These are phyloP conservation scores for Saguinus imperator DNA, from an alignment of 2,113 vertebrate species.

Conservation along the genomic window DNA sequence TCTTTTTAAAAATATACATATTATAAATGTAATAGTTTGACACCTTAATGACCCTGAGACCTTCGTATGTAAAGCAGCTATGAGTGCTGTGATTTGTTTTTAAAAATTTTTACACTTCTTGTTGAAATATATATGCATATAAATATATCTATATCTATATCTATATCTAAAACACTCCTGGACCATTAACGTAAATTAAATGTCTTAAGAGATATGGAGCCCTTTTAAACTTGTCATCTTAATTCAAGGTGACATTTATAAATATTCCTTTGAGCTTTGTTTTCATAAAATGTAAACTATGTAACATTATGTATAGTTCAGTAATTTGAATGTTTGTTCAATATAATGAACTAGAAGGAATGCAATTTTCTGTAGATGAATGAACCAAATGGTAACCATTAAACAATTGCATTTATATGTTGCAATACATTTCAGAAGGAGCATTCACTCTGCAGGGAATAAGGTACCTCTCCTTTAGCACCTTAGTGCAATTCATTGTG, in stretches of 20 bases:
- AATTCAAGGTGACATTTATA: constrained; percentile 78
- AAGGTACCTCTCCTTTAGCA: constrained; percentile 81
- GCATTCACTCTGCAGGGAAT: constrained; percentile 80
- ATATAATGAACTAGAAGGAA: constrained; percentile 81
- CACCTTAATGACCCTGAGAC: constrained; percentile 67
- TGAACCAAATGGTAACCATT: constrained; percentile 79
- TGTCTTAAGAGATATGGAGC: constrained; percentile 79
- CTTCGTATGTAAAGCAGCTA: constrained; percentile 73
- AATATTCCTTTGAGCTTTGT: constrained; percentile 79
- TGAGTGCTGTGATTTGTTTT: constrained; percentile 81
- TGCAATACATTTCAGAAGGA: constrained; percentile 77
- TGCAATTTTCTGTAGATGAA: constrained; percentile 83
- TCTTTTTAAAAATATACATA: constrained; percentile 72
- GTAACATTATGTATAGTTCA: constrained; percentile 84
- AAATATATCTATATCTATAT: constrained; percentile 79
- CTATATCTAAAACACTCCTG: constrained; percentile 77
- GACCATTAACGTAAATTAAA: constrained; percentile 78
- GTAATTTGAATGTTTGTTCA: constrained; percentile 83
- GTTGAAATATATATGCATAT: constrained; percentile 81
- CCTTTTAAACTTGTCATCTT: constrained; percentile 71
- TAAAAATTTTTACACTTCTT: constrained; percentile 80
- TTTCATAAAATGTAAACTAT: constrained; percentile 84
- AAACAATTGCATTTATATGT: constrained; percentile 68
- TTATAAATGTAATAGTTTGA: constrained; percentile 69
- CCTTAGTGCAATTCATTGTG: constrained; percentile 78